A percentile compares a stretch with the other conserved stretches of the same genome.
Conservation (phyloP, 2,888 invertebrate genomes). For the Neuroscelio doddi region DNA sequence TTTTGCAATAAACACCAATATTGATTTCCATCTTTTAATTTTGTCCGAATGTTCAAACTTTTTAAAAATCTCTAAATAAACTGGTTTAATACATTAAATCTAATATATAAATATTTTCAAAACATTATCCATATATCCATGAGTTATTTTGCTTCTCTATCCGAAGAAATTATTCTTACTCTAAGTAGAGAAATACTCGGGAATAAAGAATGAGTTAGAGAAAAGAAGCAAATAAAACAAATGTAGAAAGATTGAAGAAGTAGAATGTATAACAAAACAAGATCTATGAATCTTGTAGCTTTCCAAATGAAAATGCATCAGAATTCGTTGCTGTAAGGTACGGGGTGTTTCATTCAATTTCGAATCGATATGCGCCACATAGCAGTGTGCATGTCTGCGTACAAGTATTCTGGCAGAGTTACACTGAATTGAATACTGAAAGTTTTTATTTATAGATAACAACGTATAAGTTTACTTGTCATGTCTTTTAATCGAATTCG, state of each 20-base stretch:
- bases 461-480: no score
- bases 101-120: no score
- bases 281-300: slow-evolving; percentile 48
- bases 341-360: slow-evolving; percentile 56
- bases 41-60: no score
- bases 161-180: slow-evolving; percentile 29
- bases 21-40: no score
- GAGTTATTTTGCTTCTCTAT: no score
- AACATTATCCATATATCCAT: no score
- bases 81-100: no score
- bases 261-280: slow-evolving; percentile 42
- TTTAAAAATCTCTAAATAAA: no score
- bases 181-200: slow-evolving; percentile 23
- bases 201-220: slow-evolving; percentile 28
- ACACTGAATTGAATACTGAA: slow-evolving; percentile 22
- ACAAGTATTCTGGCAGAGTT: slow-evolving; percentile 43
- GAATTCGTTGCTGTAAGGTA: slow-evolving; percentile 52
- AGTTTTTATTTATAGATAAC: slow-evolving; percentile 39
- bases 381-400: slow-evolving; percentile 24
- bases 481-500: no score
- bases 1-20: no score
- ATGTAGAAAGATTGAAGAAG: slow-evolving; percentile 48
- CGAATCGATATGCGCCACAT: slow-evolving; percentile 42
- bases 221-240: slow-evolving; percentile 45
- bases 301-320: slow-evolving; percentile 55